Evolutionary conservation across 2,113 vertebrate species (phyloP), one percentile per base, ranked within the genome.

Genomic region (Tenebrosternarchus preto): DNA sequence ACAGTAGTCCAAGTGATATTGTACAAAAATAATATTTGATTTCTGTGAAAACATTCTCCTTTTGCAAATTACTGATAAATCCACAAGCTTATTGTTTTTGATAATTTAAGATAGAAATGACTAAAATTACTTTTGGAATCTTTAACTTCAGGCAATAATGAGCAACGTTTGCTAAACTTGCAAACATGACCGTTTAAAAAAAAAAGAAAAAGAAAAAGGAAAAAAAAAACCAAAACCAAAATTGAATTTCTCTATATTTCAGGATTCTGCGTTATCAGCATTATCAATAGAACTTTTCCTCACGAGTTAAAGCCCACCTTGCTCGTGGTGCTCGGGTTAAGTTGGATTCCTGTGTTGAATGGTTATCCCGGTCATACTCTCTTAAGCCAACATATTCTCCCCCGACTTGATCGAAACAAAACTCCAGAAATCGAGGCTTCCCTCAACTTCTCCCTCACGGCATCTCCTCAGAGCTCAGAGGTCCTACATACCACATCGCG

Each of bases 11-110:
- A 96, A 95, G 94, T 97, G 97, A 97, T 96, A 98, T 96, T 97
- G 95, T 98, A 98, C 95, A 98, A 99, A 98, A 99, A 99, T 98
- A 98, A 97, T 94, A 97, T 98, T 96, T 94, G 95, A 96, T 95
- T 98, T 98, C 95, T 96, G 96, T 96, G 96, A 98, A 98, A 98
- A 98, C 96, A 95, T 96, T 95, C 95, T 94, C 95, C 88, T 89
- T 92, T 90, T 93, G 96, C 93, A 95, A 96, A 96, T 95, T 95
- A 92, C 94, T 96, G 93, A 94, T 93, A 95, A 95, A 96, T 95
- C 91, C 94, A 92, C 88, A 93, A 92, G 86, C 88, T 85, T 92
- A 94, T 90, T 94, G 91, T 94, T 93, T 91, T 86, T 89, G 91
- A 94, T 95, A 92, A 92, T 90, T 85, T 84, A 94, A 94, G 94